Conservation (phyloP, 2,888 invertebrate genomes). For the Eupeodes latifasciatus region DNA sequence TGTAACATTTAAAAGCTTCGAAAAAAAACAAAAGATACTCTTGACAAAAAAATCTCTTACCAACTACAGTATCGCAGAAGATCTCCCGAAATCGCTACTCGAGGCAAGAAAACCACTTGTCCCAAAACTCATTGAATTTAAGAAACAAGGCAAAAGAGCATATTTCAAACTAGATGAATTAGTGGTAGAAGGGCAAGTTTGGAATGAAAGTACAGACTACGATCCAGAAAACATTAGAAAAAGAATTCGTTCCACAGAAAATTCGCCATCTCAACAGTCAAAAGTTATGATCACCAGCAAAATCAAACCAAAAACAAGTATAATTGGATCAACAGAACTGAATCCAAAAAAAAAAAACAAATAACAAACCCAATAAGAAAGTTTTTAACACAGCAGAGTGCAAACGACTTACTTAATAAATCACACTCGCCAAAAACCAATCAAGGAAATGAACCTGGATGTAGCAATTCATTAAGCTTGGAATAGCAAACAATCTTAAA, state of each 20-base stretch:
- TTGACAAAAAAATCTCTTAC: not conserved
- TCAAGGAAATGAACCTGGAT: too few relatives aligned
- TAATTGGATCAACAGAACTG: not conserved
- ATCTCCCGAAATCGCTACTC: not conserved
- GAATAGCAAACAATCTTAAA: too few relatives aligned
- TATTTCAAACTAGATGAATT: not conserved
- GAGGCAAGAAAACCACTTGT: not conserved
- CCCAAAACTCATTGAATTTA: not conserved
- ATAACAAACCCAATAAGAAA: too few relatives aligned
- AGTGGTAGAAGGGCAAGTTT: not conserved
- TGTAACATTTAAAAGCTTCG: not conserved
- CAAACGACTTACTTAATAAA: too few relatives aligned
- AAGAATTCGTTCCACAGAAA: not conserved
- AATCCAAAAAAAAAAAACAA: not conserved
- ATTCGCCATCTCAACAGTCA: not conserved
- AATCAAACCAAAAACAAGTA: not conserved
- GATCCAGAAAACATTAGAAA: not conserved
- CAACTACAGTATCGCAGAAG: not conserved
- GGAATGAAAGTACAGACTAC: not conserved
- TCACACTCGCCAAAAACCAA: not conserved
- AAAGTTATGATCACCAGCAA: not conserved
- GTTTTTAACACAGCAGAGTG: too few relatives aligned
- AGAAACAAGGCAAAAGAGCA: constrained; percentile 3
- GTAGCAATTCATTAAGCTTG: too few relatives aligned
- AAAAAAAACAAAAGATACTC: not conserved